Evolutionary conservation across 1,140 invertebrate species (phyloP).

Genomic region (Ceratina japonica): DNA sequence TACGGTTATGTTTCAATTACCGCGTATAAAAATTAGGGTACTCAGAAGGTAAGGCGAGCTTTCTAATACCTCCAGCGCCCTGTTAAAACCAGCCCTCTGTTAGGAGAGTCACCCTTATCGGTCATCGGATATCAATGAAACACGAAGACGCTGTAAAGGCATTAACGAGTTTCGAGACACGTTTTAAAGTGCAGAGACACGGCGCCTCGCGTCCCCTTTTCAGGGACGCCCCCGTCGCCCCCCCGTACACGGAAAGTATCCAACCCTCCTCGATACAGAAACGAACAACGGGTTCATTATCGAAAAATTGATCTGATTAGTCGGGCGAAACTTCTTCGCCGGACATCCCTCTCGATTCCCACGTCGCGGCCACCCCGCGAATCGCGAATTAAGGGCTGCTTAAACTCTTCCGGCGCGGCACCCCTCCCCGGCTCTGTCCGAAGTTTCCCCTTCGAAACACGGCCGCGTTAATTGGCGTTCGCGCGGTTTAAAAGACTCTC

Average conservation of each 20-base stretch:
- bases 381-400: conserved; percentile 29
- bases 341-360: conserved; percentile 54
- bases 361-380: conserved; percentile 39
- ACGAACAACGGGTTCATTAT: conserved; percentile 71
- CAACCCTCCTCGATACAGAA: conserved; percentile 13
- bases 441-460: conserved; percentile 31
- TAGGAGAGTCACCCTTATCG: not conserved
- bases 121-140: conserved; percentile 51
- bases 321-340: conserved; percentile 52
- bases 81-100: not conserved
- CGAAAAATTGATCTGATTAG: conserved; percentile 77
- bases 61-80: not conserved
- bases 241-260: conserved; percentile 24
- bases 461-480: conserved; percentile 40
- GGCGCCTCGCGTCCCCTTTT: conserved; percentile 21
- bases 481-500: conserved; percentile 25
- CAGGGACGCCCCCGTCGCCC: not conserved
- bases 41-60: not conserved
- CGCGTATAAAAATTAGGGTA: not conserved
- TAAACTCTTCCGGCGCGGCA: conserved; percentile 16
- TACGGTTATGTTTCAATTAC: no score
- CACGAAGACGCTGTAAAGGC: conserved; percentile 61
- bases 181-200: conserved; percentile 62
- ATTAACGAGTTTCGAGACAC: conserved; percentile 66
- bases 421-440: not conserved